Conservation (phyloP, 2,113 vertebrate species). For the Tautogolabrus adspersus region DNA sequence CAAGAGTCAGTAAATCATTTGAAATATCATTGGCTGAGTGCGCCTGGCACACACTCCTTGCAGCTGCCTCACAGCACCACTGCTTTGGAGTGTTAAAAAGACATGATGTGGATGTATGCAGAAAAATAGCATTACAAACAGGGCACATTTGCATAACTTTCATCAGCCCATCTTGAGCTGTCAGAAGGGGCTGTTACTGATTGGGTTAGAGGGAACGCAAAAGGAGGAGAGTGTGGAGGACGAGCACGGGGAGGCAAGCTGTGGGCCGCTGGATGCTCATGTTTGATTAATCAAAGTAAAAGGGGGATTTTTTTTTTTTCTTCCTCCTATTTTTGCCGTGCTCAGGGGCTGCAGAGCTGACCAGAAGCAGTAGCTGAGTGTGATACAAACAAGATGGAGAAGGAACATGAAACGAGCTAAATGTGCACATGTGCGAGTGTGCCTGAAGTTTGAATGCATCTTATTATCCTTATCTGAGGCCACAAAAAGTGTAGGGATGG, state of each 20-base stretch:
- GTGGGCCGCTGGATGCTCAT: conserved; percentile 82
- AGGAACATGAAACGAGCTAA: conserved; percentile 76
- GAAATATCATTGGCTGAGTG: conserved; percentile 14
- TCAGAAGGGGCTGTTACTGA: conserved; percentile 76
- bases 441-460: conserved; percentile 78
- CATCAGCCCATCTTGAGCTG: conserved; percentile 79
- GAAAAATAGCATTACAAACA: conserved; percentile 82
- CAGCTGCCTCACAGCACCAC: conserved; percentile 42
- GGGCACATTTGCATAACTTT: conserved; percentile 83
- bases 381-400: conserved; percentile 77
- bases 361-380: conserved; percentile 73
- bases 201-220: conserved; percentile 74
- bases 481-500: conserved; percentile 58
- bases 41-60: conserved; percentile 33
- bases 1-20: conserved; percentile 28
- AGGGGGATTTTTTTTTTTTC: conserved; percentile 51
- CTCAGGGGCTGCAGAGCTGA: conserved; percentile 76
- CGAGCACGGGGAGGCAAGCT: conserved; percentile 61
- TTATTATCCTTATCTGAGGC: conserved; percentile 79
- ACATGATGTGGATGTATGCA: conserved; percentile 72
- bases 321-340: conserved; percentile 69
- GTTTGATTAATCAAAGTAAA: conserved; percentile 85
- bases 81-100: conserved; percentile 72
- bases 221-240: conserved; percentile 67
- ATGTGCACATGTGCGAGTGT: conserved; percentile 29